phyloP scores from a whole-genome alignment of 2,797 vertebrate genomes.

The Chromobotia macracanthus region DNA sequence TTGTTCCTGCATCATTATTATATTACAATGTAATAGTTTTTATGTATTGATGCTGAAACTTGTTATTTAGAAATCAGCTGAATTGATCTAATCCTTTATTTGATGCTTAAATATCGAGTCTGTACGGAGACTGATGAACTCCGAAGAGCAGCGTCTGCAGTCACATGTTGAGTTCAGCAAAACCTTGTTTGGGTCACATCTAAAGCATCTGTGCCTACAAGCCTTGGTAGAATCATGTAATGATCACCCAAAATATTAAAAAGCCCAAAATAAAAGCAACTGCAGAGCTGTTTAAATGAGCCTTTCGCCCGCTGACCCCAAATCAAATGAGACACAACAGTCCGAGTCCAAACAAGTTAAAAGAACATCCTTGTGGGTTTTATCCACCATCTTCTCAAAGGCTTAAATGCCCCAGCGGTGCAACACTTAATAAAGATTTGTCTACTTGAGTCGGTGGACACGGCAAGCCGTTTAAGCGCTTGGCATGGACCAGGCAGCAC shows the following conservation, averaged over 20 bases:
- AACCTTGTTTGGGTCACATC: constrained; percentile 52
- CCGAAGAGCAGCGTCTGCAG: constrained; percentile 44
- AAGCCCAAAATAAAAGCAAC: constrained; percentile 63
- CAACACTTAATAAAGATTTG: constrained; percentile 54
- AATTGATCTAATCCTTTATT: background rate
- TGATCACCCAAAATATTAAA: constrained; percentile 65
- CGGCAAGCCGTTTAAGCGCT: constrained; percentile 58
- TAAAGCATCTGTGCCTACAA: constrained; percentile 58
- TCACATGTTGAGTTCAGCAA: constrained; percentile 49
- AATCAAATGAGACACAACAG: constrained; percentile 65
- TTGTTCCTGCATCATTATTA: background rate
- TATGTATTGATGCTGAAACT: background rate
- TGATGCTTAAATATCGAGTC: too few species aligned
- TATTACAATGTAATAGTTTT: too few species aligned
- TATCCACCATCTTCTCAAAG: constrained; percentile 71
- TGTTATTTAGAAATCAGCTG: background rate
- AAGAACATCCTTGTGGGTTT: constrained; percentile 66
- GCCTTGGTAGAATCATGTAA: constrained; percentile 45
- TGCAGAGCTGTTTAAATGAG: constrained; percentile 68
- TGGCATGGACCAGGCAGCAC: constrained; percentile 58
- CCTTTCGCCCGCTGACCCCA: constrained; percentile 63
- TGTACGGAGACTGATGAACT: background rate
- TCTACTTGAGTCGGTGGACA: constrained; percentile 58
- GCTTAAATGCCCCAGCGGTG: constrained; percentile 56
- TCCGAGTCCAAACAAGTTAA: constrained; percentile 66